phyloP scores from a whole-genome alignment of 2,888 invertebrate genomes.

The Priocnemis perturbator region DNA sequence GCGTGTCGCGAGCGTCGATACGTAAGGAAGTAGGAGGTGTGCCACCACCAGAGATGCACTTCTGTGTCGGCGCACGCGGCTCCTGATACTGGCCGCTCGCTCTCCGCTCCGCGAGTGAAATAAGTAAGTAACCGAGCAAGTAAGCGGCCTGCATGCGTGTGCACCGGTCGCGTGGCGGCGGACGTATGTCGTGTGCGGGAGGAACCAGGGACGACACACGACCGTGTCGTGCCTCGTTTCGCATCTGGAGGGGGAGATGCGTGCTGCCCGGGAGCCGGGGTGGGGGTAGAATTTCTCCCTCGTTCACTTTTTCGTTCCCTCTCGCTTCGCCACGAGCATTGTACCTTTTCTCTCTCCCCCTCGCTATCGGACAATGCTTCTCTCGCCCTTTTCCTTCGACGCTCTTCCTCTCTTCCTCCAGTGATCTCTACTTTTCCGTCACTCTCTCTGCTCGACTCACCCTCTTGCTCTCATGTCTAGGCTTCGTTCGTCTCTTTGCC shows the following conservation, averaged over 20 bases:
- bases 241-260: conserved; percentile 55
- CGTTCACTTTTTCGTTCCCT: conserved; percentile 7
- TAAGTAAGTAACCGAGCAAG: too few relatives aligned
- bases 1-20: conserved; percentile 40
- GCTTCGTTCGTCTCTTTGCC: too few relatives aligned
- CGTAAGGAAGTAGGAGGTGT: conserved; percentile 4
- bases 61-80: conserved; percentile 18
- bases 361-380: conserved; percentile 8
- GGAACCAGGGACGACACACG: conserved; percentile 71
- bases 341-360: not conserved
- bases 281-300: conserved; percentile 5
- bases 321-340: conserved; percentile 1
- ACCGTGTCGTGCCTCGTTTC: conserved; percentile 60
- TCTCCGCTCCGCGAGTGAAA: too few relatives aligned
- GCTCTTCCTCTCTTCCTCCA: not conserved
- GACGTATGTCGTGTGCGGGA: conserved; percentile 75
- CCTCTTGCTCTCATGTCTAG: too few relatives aligned
- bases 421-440: not conserved
- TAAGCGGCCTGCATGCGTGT: conserved; percentile 59
- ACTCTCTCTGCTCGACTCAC: too few relatives aligned
- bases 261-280: conserved; percentile 43
- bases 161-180: conserved; percentile 75
- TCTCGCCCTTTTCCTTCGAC: not conserved
- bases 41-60: conserved; percentile 18
- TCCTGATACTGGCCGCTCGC: conserved; percentile 19